A percentile compares a stretch with the other conserved stretches of the same genome.
Evolutionary conservation across 1,140 invertebrate species (phyloP).

Genomic region (Ceratosolen fusciceps): DNA sequence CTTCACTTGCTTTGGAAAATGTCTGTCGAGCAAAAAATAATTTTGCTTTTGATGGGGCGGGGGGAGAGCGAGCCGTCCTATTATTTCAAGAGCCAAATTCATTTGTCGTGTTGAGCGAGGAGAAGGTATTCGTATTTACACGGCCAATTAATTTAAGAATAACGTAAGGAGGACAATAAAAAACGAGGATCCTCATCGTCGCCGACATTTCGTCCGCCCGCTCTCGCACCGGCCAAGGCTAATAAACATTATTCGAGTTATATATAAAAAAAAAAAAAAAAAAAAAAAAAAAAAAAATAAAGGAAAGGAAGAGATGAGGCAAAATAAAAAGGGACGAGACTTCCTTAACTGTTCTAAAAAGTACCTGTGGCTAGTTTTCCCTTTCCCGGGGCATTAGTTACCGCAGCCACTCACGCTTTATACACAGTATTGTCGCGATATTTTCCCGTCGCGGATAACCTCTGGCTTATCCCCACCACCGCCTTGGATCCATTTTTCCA

Average conservation of each 20-base stretch:
- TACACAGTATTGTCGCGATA: not conserved
- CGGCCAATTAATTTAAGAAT: too few relatives aligned
- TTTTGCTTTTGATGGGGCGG: too few relatives aligned
- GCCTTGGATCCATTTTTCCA: slow-evolving; percentile 24
- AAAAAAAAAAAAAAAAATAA: not conserved
- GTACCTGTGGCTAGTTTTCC: not conserved
- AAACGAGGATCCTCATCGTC: slow-evolving; percentile 16
- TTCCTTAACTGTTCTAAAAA: not conserved
- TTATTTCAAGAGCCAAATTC: too few relatives aligned
- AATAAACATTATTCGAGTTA: slow-evolving; percentile 28
- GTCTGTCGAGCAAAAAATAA: too few relatives aligned
- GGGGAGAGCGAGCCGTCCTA: too few relatives aligned
- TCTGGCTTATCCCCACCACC: not conserved
- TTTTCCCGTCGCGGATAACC: not conserved
- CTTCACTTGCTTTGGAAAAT: too few relatives aligned
- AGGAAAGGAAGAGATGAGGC: not conserved
- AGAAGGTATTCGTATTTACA: too few relatives aligned
- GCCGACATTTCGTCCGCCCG: not conserved
- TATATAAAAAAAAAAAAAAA: not conserved
- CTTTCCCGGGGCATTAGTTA: not conserved
- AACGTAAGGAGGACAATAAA: not conserved
- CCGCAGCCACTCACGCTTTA: not conserved
- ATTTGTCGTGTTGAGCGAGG: too few relatives aligned
- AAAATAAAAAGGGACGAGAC: not conserved
- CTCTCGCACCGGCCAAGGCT: not conserved